phyloP scores from a whole-genome alignment of 1,140 invertebrate genomes.

The Trachelipus rathkii region DNA sequence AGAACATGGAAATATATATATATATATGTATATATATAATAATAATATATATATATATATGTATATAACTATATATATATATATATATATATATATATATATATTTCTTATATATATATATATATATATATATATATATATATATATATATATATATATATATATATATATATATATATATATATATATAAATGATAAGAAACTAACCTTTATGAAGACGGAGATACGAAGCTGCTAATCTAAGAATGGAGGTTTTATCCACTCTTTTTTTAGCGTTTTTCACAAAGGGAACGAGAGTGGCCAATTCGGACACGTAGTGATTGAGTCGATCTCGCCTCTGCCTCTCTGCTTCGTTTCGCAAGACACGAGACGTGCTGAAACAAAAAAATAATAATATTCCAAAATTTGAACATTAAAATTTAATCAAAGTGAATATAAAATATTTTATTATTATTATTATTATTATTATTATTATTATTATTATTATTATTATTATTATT shows the following conservation, averaged over 20 bases:
- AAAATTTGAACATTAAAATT: neutral
- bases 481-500: too few species aligned
- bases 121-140: constrained; percentile 11
- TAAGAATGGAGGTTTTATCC: constrained; percentile 83
- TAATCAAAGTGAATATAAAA: too few species aligned
- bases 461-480: too few species aligned
- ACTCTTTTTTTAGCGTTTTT: constrained; percentile 70
- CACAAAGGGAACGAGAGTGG: constrained; percentile 74
- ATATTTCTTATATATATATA: constrained; percentile 9
- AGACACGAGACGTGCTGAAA: constrained; percentile 67
- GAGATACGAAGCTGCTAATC: constrained; percentile 73
- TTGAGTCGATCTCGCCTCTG: constrained; percentile 83
- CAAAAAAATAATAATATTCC: constrained; percentile 13
- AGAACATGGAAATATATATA: too few species aligned
- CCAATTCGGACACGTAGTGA: constrained; percentile 74
- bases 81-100: constrained; percentile 6
- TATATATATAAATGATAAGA: neutral
- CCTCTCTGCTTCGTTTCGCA: constrained; percentile 80
- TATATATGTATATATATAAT: constrained; percentile 1
- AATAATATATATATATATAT: too few species aligned
- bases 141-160: constrained; percentile 11
- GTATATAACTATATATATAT: neutral
- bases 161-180: constrained; percentile 11
- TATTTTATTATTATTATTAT: too few species aligned
- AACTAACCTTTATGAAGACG: constrained; percentile 61